Evolutionary conservation across 2,888 invertebrate genomes (phyloP).

Genomic region (Drosophila picticornis): DNA sequence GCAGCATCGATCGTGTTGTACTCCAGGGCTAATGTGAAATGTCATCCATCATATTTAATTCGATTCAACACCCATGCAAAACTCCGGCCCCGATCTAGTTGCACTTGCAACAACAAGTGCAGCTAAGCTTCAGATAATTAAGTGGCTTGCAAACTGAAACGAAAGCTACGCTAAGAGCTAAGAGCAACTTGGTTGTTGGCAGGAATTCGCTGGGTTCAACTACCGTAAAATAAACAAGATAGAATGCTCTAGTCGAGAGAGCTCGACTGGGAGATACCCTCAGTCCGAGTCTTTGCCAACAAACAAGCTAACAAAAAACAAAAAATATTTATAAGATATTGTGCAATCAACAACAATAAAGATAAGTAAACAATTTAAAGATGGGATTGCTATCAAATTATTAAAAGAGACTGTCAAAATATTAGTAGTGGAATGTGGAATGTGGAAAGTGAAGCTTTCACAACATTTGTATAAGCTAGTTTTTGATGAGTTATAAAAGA

Average conservation of each 20-base stretch:
- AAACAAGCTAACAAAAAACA: not conserved
- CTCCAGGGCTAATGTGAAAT: slow-evolving; percentile 1
- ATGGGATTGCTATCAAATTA: not conserved
- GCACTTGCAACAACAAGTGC: not conserved
- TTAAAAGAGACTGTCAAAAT: not conserved
- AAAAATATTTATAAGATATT: not conserved
- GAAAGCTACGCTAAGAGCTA: not conserved
- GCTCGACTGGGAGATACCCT: not conserved
- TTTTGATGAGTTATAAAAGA: not conserved
- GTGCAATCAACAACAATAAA: not conserved
- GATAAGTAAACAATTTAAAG: not conserved
- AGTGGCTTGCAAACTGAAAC: not conserved
- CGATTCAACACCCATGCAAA: not conserved
- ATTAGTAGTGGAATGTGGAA: not conserved
- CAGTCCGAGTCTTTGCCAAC: not conserved
- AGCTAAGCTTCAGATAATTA: not conserved
- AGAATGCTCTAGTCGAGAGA: not conserved
- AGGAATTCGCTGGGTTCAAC: not conserved
- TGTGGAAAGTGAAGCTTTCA: too few species aligned
- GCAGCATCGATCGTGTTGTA: not conserved
- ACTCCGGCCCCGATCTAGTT: not conserved
- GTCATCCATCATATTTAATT: slow-evolving; percentile 11
- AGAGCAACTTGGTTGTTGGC: not conserved
- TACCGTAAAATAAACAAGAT: not conserved
- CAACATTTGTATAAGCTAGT: not conserved